Evolutionary conservation across 2,113 vertebrate species (phyloP).

Genomic region (Phocoena sinus): DNA sequence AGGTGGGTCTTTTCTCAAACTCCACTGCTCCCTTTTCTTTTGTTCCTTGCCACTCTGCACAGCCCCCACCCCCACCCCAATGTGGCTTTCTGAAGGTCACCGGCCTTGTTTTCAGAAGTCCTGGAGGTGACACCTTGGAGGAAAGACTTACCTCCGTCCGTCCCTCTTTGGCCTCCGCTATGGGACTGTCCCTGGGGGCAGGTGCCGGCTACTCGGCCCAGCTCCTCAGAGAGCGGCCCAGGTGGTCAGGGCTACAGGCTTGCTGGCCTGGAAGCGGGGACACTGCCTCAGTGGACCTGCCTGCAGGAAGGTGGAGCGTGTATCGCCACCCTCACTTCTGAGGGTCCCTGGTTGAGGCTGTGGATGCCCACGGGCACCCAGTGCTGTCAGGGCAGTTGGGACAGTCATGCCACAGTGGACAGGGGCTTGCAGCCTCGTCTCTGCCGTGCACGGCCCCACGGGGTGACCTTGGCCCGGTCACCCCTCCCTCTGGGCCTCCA

Average conservation of each 20-base stretch:
- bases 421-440: background rate
- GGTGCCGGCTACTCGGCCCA: background rate
- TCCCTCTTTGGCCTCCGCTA: background rate
- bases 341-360: background rate
- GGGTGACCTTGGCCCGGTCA: background rate
- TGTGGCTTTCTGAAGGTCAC: background rate
- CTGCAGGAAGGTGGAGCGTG: background rate
- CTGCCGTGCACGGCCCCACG: too few species aligned
- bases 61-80: accelerated
- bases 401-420: background rate
- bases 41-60: background rate
- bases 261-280: background rate
- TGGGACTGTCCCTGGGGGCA: background rate
- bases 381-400: background rate
- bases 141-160: background rate
- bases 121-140: background rate
- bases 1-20: background rate
- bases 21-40: background rate
- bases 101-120: background rate
- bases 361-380: background rate
- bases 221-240: background rate
- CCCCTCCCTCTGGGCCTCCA: background rate
- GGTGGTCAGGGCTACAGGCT: background rate
- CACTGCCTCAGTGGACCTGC: background rate
- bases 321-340: background rate